Conservation (phyloP, 2,888 invertebrate species). For the Clivina fossor region DNA sequence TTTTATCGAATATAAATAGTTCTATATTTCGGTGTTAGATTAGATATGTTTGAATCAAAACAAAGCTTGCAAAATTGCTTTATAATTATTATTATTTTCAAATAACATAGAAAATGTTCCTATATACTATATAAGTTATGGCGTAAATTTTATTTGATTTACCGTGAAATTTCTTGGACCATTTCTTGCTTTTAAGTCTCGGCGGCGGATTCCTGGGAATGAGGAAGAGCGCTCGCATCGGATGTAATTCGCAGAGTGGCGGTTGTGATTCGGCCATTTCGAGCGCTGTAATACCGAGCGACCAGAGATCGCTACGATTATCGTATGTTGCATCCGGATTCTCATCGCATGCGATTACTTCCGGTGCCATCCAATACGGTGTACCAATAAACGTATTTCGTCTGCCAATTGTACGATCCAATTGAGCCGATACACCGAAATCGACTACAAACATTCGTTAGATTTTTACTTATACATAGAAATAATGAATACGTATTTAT, state of each 20-base stretch:
- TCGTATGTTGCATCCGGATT: conserved; percentile 99
- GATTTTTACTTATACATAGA: not conserved
- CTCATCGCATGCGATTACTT: conserved; percentile 99
- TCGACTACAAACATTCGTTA: conserved; percentile 69
- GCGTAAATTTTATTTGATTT: too few relatives aligned
- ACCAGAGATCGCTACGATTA: conserved; percentile 92
- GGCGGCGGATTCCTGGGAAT: conserved; percentile 98
- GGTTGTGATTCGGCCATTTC: conserved; percentile 99
- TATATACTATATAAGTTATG: too few relatives aligned
- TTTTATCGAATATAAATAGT: too few relatives aligned
- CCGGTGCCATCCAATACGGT: conserved; percentile 99
- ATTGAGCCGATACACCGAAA: conserved; percentile 98
- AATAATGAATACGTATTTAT: not conserved
- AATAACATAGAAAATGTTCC: too few relatives aligned
- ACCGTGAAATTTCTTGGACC: conserved; percentile 95
- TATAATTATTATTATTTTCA: too few relatives aligned
- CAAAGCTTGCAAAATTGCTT: too few relatives aligned
- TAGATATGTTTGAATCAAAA: too few relatives aligned
- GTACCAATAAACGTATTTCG: conserved; percentile 99
- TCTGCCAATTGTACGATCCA: conserved; percentile 97
- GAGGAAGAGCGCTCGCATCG: conserved; percentile 98
- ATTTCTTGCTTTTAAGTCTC: conserved; percentile 94
- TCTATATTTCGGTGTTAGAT: too few relatives aligned
- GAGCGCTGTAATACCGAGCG: conserved; percentile 93
- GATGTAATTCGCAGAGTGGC: conserved; percentile 98